Percentiles rank a stretch among this genome's conserved stretches.
phyloP scores from a whole-genome alignment of 2,888 invertebrate species.

The Cryptocheilus praepositus region DNA sequence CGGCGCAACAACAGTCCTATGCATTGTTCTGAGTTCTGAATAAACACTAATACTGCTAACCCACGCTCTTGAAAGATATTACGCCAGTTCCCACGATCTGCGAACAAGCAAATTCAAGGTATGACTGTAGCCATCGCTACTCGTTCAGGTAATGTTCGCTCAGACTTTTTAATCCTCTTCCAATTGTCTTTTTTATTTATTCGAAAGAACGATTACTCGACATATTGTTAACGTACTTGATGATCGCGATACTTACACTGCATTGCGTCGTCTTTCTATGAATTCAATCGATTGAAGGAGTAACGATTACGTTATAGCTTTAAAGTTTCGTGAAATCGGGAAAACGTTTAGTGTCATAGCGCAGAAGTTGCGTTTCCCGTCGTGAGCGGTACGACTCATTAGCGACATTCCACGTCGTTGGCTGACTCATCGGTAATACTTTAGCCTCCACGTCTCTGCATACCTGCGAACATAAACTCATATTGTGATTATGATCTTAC shows the following conservation, averaged over 20 bases:
- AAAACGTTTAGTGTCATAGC: constrained; percentile 7
- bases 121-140: constrained; percentile 44
- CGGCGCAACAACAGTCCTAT: constrained; percentile 66
- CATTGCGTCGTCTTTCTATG: too few relatives aligned
- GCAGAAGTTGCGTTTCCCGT: constrained; percentile 40
- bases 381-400: constrained; percentile 61
- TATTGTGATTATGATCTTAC: constrained; percentile 50
- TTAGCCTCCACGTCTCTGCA: constrained; percentile 54
- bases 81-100: constrained; percentile 72
- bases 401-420: constrained; percentile 71
- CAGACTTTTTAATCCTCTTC: constrained; percentile 1
- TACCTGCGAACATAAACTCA: constrained; percentile 51
- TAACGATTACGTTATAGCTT: too few relatives aligned
- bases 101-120: constrained; percentile 67
- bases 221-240: too few relatives aligned
- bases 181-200: too few relatives aligned
- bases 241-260: too few relatives aligned
- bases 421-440: constrained; percentile 70
- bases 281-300: too few relatives aligned
- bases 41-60: constrained; percentile 71
- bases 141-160: constrained; percentile 46
- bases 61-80: constrained; percentile 65
- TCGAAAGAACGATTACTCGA: too few relatives aligned
- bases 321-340: constrained; percentile 2
- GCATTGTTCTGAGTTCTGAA: constrained; percentile 69